Evolutionary conservation across 2,797 vertebrate genomes (phyloP).

Genomic region (Sebastes wilsoni): DNA sequence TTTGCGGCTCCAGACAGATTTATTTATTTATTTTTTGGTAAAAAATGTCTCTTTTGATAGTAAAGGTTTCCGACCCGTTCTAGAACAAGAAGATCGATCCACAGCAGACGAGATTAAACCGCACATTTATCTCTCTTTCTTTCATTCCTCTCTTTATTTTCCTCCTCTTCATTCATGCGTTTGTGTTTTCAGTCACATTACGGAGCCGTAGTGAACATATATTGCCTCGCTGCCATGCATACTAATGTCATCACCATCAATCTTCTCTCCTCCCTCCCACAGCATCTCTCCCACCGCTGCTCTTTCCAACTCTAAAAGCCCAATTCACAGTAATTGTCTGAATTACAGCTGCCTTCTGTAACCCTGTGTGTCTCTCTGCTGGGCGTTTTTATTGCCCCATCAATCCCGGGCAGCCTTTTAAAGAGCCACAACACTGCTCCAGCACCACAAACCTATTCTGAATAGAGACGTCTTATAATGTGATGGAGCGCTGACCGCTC

Average conservation of each 20-base stretch:
- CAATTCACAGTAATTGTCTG: background rate
- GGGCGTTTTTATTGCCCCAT: constrained; percentile 19
- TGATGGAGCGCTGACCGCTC: background rate
- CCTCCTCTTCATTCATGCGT: background rate
- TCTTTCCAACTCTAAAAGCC: background rate
- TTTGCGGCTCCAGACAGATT: too few relatives aligned
- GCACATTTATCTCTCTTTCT: background rate
- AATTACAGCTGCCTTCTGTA: background rate
- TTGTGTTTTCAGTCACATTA: background rate
- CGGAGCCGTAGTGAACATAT: background rate
- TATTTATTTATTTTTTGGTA: too few relatives aligned
- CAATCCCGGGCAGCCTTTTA: background rate
- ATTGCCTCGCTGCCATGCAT: background rate
- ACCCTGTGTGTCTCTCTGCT: background rate
- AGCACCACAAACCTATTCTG: background rate
- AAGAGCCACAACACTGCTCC: background rate
- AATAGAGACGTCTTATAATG: background rate
- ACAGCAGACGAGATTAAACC: background rate
- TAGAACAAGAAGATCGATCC: background rate
- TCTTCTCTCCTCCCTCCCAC: background rate
- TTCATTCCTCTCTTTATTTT: background rate
- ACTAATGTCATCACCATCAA: too few relatives aligned
- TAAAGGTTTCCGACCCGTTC: background rate
- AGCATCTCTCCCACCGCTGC: background rate
- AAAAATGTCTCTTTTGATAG: too few relatives aligned